A percentile compares a stretch with the other conserved stretches of the same genome.
Conservation (phyloP, 1,140 invertebrate genomes). For the Papilio polyxenes region DNA sequence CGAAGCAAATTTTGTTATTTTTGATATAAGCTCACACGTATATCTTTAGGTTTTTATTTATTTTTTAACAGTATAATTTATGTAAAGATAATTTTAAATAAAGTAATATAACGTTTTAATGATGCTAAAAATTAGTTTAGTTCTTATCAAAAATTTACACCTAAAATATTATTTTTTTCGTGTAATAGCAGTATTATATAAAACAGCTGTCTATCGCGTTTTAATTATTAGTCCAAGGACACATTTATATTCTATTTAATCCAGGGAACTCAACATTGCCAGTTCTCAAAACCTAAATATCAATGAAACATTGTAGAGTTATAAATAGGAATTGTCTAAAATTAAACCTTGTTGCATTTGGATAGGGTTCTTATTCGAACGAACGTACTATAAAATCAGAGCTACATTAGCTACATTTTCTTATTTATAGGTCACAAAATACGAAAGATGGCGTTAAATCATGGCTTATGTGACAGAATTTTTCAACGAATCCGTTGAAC, state of each 20-base stretch:
- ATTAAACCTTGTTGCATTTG: not conserved
- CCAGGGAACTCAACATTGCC: not conserved
- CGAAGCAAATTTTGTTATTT: slow-evolving; percentile 5
- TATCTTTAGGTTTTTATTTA: no score
- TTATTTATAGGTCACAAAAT: not conserved
- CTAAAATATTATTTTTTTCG: not conserved
- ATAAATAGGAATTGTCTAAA: not conserved
- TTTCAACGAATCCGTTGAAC: slow-evolving; percentile 1
- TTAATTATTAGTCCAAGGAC: not conserved
- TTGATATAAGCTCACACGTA: no score
- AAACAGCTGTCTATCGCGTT: not conserved
- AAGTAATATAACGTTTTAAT: no score
- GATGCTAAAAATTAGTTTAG: no score
- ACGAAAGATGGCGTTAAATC: slow-evolving; percentile 7
- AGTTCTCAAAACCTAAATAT: slow-evolving; percentile 13
- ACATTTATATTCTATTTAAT: slow-evolving; percentile 19
- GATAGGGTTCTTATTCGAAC: not conserved
- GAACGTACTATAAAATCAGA: not conserved
- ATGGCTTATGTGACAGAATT: slow-evolving; percentile 23
- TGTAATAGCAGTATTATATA: not conserved
- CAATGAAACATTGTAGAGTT: not conserved
- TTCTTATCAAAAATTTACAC: no score
- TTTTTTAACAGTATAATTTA: no score
- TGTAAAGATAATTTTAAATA: no score
- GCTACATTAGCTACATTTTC: not conserved